Percentiles rank a stretch among this genome's conserved stretches.
phyloP scores from a whole-genome alignment of 2,113 vertebrate species.

The Hiodon alosoides region DNA sequence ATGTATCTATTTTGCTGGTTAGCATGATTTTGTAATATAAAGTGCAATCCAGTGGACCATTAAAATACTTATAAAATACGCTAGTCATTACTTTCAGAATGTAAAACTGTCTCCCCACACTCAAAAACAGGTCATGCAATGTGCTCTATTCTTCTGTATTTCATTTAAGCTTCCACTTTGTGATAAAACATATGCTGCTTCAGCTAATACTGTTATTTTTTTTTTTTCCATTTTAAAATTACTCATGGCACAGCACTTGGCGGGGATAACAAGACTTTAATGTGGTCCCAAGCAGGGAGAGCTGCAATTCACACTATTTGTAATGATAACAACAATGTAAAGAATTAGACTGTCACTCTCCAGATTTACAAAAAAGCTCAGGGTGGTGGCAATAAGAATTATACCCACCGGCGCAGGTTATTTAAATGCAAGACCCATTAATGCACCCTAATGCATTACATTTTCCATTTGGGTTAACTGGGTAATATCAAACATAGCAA shows the following conservation, averaged over 20 bases:
- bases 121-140: constrained; percentile 61
- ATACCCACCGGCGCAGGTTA: constrained; percentile 11
- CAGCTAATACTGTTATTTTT: constrained; percentile 23
- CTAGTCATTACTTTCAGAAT: constrained; percentile 48
- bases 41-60: constrained; percentile 4
- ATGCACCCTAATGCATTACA: constrained; percentile 20
- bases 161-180: constrained; percentile 47
- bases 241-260: constrained; percentile 19
- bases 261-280: constrained; percentile 26
- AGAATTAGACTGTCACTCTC: constrained; percentile 26
- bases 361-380: constrained; percentile 16
- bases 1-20: constrained; percentile 11
- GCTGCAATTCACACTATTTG: constrained; percentile 24
- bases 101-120: constrained; percentile 51
- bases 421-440: constrained; percentile 24
- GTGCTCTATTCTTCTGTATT: constrained; percentile 50
- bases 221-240: constrained; percentile 19
- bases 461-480: constrained; percentile 33
- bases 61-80: constrained; percentile 42
- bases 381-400: constrained; percentile 11
- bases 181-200: constrained; percentile 25
- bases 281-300: constrained; percentile 13
- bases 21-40: constrained; percentile 6
- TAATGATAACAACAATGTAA: constrained; percentile 20
- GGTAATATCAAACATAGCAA: constrained; percentile 34